phyloP scores from a whole-genome alignment of 2,797 vertebrate species.

The Siniperca scherzeri region DNA sequence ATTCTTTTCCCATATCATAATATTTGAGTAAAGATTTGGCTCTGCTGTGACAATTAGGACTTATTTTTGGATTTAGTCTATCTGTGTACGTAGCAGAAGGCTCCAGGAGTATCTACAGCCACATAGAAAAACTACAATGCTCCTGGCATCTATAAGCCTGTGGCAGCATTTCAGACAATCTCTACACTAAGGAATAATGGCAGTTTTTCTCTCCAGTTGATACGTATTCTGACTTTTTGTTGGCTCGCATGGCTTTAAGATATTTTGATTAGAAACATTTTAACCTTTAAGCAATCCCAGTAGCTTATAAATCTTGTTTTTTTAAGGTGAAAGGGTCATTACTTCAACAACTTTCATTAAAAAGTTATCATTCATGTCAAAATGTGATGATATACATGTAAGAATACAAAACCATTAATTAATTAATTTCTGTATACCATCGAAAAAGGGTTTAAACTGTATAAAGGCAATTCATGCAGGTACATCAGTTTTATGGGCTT shows the following conservation, averaged over 20 bases:
- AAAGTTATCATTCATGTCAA: slow-evolving; percentile 13
- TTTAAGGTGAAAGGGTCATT: slow-evolving; percentile 35
- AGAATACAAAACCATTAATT: slow-evolving; percentile 16
- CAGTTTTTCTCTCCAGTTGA: slow-evolving; percentile 36
- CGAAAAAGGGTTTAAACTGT: slow-evolving; percentile 7
- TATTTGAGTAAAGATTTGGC: slow-evolving; percentile 33
- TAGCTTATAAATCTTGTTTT: slow-evolving; percentile 39
- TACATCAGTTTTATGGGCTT: slow-evolving; percentile 33
- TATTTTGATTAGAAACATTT: slow-evolving; percentile 60
- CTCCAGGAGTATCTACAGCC: slow-evolving; percentile 15
- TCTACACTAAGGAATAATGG: slow-evolving; percentile 37
- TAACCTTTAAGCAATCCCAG: slow-evolving; percentile 37
- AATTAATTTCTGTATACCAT: not conserved
- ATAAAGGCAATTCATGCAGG: not conserved
- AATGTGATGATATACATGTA: slow-evolving; percentile 5
- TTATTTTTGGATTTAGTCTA: slow-evolving; percentile 31
- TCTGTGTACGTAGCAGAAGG: not conserved
- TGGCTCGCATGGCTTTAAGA: slow-evolving; percentile 47
- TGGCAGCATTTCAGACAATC: slow-evolving; percentile 48
- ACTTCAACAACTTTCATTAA: slow-evolving; percentile 26
- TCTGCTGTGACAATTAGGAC: slow-evolving; percentile 30
- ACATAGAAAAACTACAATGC: slow-evolving; percentile 18
- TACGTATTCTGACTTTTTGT: slow-evolving; percentile 45
- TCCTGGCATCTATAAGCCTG: slow-evolving; percentile 33
- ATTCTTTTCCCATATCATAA: slow-evolving; percentile 26